A percentile compares a stretch with the other conserved stretches of the same genome.
These are phyloP conservation scores for Hydriomena furcata DNA, from an alignment of 2,888 invertebrate genomes.

Conservation along the genomic window DNA sequence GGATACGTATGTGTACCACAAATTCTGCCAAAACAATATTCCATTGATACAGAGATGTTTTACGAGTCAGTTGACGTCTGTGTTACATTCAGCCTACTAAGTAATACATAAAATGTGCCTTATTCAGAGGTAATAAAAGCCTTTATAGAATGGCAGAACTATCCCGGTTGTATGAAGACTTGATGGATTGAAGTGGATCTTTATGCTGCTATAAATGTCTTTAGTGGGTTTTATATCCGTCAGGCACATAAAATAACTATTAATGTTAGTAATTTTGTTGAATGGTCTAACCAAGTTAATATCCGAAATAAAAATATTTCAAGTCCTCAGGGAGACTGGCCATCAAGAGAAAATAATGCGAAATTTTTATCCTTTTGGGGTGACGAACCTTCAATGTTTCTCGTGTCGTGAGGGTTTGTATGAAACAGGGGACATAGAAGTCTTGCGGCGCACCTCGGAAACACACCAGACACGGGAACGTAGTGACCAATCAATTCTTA, in stretches of 20 bases:
- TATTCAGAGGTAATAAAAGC: slow-evolving; percentile 16
- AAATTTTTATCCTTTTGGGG: too few relatives aligned
- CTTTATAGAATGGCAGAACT: slow-evolving; percentile 11
- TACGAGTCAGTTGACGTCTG: slow-evolving; percentile 6
- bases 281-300: background rate
- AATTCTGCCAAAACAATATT: background rate
- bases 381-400: too few relatives aligned
- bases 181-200: slow-evolving; percentile 26
- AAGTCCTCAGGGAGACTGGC: too few relatives aligned
- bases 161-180: slow-evolving; percentile 16
- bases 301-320: too few relatives aligned
- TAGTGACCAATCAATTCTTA: too few relatives aligned
- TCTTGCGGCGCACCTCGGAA: too few relatives aligned
- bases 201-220: slow-evolving; percentile 24
- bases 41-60: slow-evolving; percentile 7
- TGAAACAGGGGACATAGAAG: too few relatives aligned
- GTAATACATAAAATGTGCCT: slow-evolving; percentile 8
- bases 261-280: slow-evolving; percentile 17
- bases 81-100: slow-evolving; percentile 3
- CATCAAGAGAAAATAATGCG: too few relatives aligned
- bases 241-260: slow-evolving; percentile 26
- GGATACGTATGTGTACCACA: too few relatives aligned
- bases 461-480: too few relatives aligned
- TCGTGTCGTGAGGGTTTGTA: too few relatives aligned
- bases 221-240: slow-evolving; percentile 24